Evolutionary conservation across 1,140 invertebrate genomes (phyloP).

Genomic region (Calliphora vicina): DNA sequence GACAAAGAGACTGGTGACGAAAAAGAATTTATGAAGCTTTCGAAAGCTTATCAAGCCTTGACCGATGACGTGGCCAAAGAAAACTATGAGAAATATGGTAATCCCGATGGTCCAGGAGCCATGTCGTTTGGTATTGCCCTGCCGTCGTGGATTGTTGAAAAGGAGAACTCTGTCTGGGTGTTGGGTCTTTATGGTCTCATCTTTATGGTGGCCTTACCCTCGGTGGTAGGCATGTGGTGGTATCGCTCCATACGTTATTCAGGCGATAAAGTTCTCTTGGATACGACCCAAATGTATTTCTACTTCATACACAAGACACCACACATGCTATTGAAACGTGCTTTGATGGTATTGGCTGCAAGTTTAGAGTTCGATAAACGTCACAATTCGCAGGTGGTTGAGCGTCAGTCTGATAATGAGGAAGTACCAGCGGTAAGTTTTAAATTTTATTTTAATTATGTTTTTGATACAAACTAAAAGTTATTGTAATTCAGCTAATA

Average conservation of each 20-base stretch:
- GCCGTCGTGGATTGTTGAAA: constrained; percentile 99
- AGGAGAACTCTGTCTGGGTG: constrained; percentile 98
- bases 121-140: constrained; percentile 99
- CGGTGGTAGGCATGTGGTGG: constrained; percentile 97
- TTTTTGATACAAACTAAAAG: background rate
- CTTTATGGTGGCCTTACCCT: constrained; percentile 97
- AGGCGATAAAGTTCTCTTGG: constrained; percentile 92
- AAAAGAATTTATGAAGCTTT: constrained; percentile 96
- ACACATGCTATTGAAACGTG: constrained; percentile 92
- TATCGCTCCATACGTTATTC: constrained; percentile 96
- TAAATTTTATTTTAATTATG: background rate
- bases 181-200: constrained; percentile 94
- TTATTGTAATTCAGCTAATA: constrained; percentile 73
- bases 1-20: constrained; percentile 98
- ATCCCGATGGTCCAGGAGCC: constrained; percentile 98
- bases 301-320: constrained; percentile 96
- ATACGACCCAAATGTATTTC: constrained; percentile 95
- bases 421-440: constrained; percentile 88
- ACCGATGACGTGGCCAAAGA: constrained; percentile 96
- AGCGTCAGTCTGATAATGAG: constrained; percentile 92
- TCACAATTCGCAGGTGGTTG: constrained; percentile 93
- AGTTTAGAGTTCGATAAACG: constrained; percentile 95
- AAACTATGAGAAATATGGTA: constrained; percentile 99
- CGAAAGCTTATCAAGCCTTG: constrained; percentile 92
- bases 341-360: constrained; percentile 94